Evolutionary conservation across 2,888 invertebrate species (phyloP).

Genomic region (Leptopterna dolabrata): DNA sequence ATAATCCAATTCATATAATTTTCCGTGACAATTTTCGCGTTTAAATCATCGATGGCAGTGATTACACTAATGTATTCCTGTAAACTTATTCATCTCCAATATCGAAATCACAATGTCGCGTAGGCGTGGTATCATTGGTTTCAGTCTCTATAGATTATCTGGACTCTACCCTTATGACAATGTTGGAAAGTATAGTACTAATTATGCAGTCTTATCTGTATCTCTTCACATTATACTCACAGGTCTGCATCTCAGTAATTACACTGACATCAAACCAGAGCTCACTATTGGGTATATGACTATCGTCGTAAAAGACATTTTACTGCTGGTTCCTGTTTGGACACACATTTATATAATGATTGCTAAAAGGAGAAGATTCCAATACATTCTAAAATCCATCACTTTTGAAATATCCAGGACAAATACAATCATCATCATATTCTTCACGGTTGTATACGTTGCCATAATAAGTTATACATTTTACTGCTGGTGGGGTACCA

Average conservation of each 20-base stretch:
- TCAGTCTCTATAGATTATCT: background rate
- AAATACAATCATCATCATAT: background rate
- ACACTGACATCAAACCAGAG: background rate
- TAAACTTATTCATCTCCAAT: too few relatives aligned
- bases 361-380: background rate
- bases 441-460: background rate
- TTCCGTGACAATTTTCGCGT: too few relatives aligned
- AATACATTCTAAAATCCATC: background rate
- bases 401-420: background rate
- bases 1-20: too few relatives aligned
- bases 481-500: background rate
- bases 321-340: background rate
- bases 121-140: too few relatives aligned
- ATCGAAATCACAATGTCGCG: too few relatives aligned
- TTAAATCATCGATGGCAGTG: too few relatives aligned
- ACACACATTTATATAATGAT: background rate
- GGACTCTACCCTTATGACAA: background rate
- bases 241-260: background rate
- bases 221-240: background rate
- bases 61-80: too few relatives aligned
- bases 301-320: background rate
- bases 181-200: background rate
- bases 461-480: background rate
- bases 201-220: background rate
- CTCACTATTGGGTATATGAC: background rate